Evolutionary conservation across 2,113 vertebrate species (phyloP).

Genomic region (Silurus asotus): DNA sequence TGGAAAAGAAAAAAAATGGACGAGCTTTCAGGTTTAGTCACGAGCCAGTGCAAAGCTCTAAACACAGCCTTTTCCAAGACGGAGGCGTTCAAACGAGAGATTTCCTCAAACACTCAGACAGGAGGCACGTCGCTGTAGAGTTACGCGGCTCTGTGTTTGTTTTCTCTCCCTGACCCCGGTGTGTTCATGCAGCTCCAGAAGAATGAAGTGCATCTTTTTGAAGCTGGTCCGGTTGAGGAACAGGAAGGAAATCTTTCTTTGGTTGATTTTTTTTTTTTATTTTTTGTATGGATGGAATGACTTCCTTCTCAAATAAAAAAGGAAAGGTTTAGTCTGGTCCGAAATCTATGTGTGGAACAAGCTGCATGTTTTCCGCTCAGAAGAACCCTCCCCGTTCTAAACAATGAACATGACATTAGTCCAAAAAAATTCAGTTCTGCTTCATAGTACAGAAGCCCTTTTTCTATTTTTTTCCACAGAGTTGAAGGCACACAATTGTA

Average conservation of each 20-base stretch:
- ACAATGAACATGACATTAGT: constrained; percentile 65
- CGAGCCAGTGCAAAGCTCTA: background rate
- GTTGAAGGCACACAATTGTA: too few relatives aligned
- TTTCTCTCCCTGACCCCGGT: constrained; percentile 67
- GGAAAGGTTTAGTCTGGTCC: constrained; percentile 63
- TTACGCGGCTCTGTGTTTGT: constrained; percentile 70
- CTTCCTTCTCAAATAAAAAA: constrained; percentile 74
- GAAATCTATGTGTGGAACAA: constrained; percentile 67
- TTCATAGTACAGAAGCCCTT: background rate
- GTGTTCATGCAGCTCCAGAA: constrained; percentile 66
- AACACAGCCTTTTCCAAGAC: constrained; percentile 3
- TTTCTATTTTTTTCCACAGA: too few relatives aligned
- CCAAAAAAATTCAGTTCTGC: constrained; percentile 23
- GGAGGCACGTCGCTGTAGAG: constrained; percentile 68
- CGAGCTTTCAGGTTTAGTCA: background rate
- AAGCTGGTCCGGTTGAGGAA: constrained; percentile 70
- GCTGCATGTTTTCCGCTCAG: constrained; percentile 69
- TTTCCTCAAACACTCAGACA: constrained; percentile 58
- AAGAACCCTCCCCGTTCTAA: constrained; percentile 57
- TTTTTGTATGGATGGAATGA: constrained; percentile 76
- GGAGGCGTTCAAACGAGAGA: background rate
- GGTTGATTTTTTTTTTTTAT: constrained; percentile 69
- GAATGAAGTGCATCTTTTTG: constrained; percentile 70
- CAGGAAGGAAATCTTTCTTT: constrained; percentile 74
- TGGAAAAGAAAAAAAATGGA: background rate